Conservation (phyloP, 2,113 vertebrate genomes). For the Antigone vipio region DNA sequence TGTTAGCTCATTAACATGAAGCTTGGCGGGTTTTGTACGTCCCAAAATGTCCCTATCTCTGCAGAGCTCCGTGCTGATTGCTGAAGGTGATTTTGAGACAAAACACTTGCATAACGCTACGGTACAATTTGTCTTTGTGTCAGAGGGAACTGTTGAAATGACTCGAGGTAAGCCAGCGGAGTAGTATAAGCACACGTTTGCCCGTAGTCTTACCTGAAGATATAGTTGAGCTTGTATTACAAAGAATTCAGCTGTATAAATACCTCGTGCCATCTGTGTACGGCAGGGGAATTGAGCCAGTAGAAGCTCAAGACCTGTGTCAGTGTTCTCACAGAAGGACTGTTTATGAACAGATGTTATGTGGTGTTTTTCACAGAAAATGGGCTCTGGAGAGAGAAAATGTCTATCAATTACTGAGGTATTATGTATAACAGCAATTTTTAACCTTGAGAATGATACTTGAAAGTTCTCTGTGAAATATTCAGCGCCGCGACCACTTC, state of each 20-base stretch:
- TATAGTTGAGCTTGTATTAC: slow-evolving; percentile 80
- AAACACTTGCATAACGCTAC: not conserved
- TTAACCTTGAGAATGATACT: slow-evolving; percentile 86
- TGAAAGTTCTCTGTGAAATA: slow-evolving; percentile 73
- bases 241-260: slow-evolving; percentile 83
- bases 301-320: slow-evolving; percentile 86
- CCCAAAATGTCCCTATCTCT: slow-evolving; percentile 67
- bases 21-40: not conserved
- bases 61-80: slow-evolving; percentile 55
- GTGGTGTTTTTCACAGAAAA: slow-evolving; percentile 89
- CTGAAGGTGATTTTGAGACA: slow-evolving; percentile 73
- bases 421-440: slow-evolving; percentile 84
- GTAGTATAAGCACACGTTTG: slow-evolving; percentile 77
- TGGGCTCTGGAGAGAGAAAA: slow-evolving; percentile 91
- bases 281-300: slow-evolving; percentile 91
- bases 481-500: slow-evolving; percentile 50
- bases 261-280: slow-evolving; percentile 91
- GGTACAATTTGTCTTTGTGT: slow-evolving; percentile 90
- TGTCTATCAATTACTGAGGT: slow-evolving; percentile 90
- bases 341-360: slow-evolving; percentile 99
- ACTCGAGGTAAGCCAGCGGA: slow-evolving; percentile 81
- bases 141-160: slow-evolving; percentile 83
- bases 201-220: slow-evolving; percentile 89
- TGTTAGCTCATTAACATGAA: slow-evolving; percentile 60
- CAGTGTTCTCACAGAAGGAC: slow-evolving; percentile 93